Conservation (phyloP, 1,140 invertebrate species). For the Sarcophaga bullata region DNA sequence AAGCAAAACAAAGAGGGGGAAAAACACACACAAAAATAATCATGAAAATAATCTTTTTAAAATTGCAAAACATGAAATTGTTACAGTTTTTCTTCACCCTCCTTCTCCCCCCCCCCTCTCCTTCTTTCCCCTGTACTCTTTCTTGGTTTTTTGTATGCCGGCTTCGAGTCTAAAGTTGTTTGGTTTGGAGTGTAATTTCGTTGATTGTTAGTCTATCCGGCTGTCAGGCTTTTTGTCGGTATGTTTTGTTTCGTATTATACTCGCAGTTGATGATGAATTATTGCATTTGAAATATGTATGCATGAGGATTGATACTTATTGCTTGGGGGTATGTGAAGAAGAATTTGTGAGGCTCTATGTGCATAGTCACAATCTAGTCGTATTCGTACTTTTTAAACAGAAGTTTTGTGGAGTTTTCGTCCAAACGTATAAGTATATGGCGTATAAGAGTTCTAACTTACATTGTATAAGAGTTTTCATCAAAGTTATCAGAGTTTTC, state of each 20-base stretch:
- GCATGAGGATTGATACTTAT: too few species aligned
- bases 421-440: too few species aligned
- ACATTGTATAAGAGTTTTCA: too few species aligned
- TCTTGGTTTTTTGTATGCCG: not conserved
- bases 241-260: not conserved
- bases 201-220: not conserved
- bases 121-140: too few species aligned
- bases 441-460: too few species aligned
- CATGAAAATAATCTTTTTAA: conserved; percentile 20
- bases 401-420: too few species aligned
- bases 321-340: too few species aligned
- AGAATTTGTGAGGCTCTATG: too few species aligned
- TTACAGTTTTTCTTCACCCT: not conserved
- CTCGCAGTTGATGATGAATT: not conserved
- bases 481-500: too few species aligned
- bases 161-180: not conserved
- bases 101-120: too few species aligned
- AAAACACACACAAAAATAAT: not conserved
- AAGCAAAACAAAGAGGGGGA: not conserved
- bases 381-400: too few species aligned
- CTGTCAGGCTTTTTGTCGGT: not conserved
- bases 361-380: too few species aligned
- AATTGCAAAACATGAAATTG: conserved; percentile 33
- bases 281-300: conserved; percentile 3
- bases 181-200: not conserved